Conservation (phyloP, 2,113 vertebrate genomes). For the Chaetura pelagica region DNA sequence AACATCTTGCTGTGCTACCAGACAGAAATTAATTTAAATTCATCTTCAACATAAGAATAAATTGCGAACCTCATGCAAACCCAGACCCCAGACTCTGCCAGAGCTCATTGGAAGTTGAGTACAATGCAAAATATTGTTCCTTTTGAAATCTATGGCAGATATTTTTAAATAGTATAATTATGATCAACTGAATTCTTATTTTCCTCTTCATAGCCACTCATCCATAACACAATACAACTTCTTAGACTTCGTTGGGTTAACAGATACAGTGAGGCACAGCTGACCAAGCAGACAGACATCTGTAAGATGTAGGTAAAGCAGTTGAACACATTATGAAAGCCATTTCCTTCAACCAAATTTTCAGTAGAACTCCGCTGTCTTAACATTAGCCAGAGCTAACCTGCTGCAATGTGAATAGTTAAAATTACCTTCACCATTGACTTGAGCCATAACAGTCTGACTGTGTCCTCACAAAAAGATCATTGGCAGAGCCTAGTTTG, state of each 20-base stretch:
- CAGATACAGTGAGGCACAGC: neutral
- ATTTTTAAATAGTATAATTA: neutral
- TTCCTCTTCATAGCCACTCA: neutral
- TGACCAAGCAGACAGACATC: neutral
- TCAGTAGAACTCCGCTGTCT: neutral
- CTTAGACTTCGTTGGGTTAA: neutral
- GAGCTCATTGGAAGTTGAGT: neutral
- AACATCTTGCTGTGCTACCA: neutral
- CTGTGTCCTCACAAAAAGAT: neutral
- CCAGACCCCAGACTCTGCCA: neutral
- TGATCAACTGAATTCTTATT: neutral
- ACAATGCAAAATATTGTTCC: neutral
- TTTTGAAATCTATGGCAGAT: neutral
- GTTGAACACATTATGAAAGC: neutral
- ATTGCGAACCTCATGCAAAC: neutral
- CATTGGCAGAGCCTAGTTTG: neutral
- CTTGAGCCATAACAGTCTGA: neutral
- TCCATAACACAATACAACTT: neutral
- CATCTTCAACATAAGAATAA: neutral
- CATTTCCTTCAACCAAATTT: neutral
- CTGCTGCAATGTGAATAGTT: neutral
- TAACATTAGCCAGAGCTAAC: neutral
- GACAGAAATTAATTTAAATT: neutral
- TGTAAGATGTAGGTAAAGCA: neutral
- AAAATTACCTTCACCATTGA: neutral